Evolutionary conservation across 1,140 invertebrate species (phyloP).

Genomic region (Octopus sinensis): DNA sequence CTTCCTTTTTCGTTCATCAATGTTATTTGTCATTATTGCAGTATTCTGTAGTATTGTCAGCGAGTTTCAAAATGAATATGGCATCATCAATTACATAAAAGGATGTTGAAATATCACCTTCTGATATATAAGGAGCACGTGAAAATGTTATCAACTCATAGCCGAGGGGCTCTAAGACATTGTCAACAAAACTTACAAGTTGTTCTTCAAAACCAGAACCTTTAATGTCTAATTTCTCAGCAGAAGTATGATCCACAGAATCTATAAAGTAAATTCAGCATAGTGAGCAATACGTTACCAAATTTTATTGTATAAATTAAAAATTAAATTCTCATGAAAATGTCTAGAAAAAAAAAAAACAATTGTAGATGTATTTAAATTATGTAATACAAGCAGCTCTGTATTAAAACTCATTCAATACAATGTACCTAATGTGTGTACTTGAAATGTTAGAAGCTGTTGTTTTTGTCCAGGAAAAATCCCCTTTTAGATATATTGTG

Average conservation of each 20-base stretch:
- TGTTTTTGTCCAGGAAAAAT: too few species aligned
- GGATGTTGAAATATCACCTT: constrained; percentile 86
- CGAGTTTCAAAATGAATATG: constrained; percentile 66
- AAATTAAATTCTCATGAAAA: not conserved
- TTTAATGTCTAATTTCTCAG: constrained; percentile 68
- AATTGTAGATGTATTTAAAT: too few species aligned
- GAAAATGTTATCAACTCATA: constrained; percentile 76
- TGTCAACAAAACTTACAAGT: constrained; percentile 66
- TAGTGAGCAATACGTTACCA: too few species aligned
- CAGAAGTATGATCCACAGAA: constrained; percentile 68
- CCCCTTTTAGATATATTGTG: too few species aligned
- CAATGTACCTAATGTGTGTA: too few species aligned
- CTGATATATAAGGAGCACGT: constrained; percentile 86
- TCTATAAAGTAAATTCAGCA: constrained; percentile 45
- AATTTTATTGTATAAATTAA: too few species aligned
- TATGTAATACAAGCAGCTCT: too few species aligned
- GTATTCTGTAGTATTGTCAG: not conserved
- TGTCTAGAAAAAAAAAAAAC: not conserved
- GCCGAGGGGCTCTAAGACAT: constrained; percentile 71
- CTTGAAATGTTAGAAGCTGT: too few species aligned
- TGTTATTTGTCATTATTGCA: not conserved
- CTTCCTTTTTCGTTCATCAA: too few species aligned
- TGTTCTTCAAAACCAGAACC: constrained; percentile 78
- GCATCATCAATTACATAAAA: constrained; percentile 89
- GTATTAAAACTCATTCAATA: too few species aligned